Percentiles rank a stretch among this genome's conserved stretches.
Conservation (phyloP, 2,113 vertebrate genomes). For the Dinomys branickii region DNA sequence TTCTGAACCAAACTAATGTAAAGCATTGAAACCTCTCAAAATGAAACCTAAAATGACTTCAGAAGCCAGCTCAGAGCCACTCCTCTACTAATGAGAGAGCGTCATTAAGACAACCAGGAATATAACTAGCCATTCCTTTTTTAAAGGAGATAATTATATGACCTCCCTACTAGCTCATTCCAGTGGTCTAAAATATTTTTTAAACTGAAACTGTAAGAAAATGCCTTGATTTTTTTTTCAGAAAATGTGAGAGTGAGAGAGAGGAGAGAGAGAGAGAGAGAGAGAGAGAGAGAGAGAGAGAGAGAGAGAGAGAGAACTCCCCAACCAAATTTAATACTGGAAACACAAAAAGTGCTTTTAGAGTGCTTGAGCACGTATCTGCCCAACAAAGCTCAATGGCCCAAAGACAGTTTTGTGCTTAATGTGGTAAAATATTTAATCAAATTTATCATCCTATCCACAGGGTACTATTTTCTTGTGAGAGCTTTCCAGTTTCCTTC, state of each 20-base stretch:
- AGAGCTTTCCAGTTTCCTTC: not conserved
- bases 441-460: conserved; percentile 42
- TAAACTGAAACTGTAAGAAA: not conserved
- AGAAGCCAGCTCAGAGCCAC: conserved; percentile 27
- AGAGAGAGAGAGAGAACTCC: not conserved
- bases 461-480: conserved; percentile 15
- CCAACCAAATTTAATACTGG: conserved; percentile 10
- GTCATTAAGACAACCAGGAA: conserved; percentile 67
- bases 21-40: conserved; percentile 65
- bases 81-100: conserved; percentile 55
- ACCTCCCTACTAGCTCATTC: conserved; percentile 53
- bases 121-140: conserved; percentile 74
- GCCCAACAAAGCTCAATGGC: conserved; percentile 7
- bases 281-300: not conserved
- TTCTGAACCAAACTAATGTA: conserved; percentile 50
- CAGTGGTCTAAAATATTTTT: conserved; percentile 58
- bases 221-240: conserved; percentile 34
- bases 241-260: not conserved
- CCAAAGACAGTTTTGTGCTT: conserved; percentile 1
- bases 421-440: conserved; percentile 53
- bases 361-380: not conserved
- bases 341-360: conserved; percentile 43
- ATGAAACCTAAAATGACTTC: conserved; percentile 63
- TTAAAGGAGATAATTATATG: conserved; percentile 70
- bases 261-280: not conserved